Evolutionary conservation across 2,888 invertebrate genomes (phyloP).

Genomic region (Pyrrhosoma nymphula): DNA sequence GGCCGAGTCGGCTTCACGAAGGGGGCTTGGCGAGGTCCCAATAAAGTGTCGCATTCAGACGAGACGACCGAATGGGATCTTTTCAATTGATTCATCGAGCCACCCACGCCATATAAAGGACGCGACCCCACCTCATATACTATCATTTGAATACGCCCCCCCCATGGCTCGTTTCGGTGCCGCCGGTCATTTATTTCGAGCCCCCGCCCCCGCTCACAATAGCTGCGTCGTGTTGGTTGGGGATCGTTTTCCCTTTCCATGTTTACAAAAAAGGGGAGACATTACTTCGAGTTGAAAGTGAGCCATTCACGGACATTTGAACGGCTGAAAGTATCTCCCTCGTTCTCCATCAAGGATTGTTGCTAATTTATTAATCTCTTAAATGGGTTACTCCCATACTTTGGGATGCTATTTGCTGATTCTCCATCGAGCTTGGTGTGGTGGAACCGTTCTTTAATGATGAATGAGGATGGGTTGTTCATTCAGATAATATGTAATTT

Average conservation of each 20-base stretch:
- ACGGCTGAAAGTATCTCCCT: background rate
- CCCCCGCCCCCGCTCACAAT: background rate
- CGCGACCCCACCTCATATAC: background rate
- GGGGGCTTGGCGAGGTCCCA: background rate
- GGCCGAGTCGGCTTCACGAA: background rate
- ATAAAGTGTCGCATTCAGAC: background rate
- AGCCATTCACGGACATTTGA: background rate
- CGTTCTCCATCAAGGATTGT: background rate
- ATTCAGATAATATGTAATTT: no score
- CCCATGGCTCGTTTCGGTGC: background rate
- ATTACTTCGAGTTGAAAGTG: background rate
- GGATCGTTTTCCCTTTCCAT: background rate
- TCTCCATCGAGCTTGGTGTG: no score
- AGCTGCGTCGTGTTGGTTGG: background rate
- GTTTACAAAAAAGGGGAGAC: background rate
- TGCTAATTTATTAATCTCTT: background rate
- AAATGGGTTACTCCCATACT: background rate
- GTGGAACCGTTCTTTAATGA: no score
- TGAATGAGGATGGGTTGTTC: no score
- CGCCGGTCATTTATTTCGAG: background rate
- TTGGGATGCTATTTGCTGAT: no score
- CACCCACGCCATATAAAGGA: background rate
- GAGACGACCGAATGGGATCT: background rate
- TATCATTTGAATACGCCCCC: background rate
- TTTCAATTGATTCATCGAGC: conserved; percentile 8